These are phyloP conservation scores for Tortricodes alternella DNA, from an alignment of 2,888 invertebrate genomes.

Conservation along the genomic window DNA sequence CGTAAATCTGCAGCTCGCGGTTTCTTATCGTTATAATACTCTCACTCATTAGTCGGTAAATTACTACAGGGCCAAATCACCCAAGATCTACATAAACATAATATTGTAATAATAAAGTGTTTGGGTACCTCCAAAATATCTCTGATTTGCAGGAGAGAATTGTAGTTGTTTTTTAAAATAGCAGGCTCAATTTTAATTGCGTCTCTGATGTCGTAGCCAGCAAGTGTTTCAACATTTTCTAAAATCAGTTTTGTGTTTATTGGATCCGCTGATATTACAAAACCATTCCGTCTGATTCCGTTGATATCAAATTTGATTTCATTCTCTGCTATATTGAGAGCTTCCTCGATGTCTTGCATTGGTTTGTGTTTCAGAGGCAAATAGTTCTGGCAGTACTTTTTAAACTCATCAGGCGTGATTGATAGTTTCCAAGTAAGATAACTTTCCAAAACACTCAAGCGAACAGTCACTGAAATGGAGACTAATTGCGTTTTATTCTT, in stretches of 20 bases:
- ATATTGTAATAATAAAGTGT: neutral
- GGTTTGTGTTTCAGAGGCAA: slow-evolving; percentile 68
- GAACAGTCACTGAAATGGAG: slow-evolving; percentile 61
- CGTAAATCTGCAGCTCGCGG: too few relatives aligned
- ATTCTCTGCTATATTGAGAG: slow-evolving; percentile 78
- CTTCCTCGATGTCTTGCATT: slow-evolving; percentile 75
- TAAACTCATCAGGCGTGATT: slow-evolving; percentile 59
- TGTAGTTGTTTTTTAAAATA: slow-evolving; percentile 83
- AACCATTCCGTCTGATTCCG: slow-evolving; percentile 82
- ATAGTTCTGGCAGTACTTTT: slow-evolving; percentile 65
- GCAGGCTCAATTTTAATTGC: slow-evolving; percentile 83
- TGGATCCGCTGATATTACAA: slow-evolving; percentile 83
- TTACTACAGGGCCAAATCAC: neutral
- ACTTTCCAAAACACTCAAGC: slow-evolving; percentile 64
- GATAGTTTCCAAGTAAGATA: slow-evolving; percentile 64
- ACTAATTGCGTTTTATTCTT: slow-evolving; percentile 2
- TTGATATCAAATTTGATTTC: slow-evolving; percentile 80
- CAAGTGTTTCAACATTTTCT: slow-evolving; percentile 76
- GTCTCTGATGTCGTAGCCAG: slow-evolving; percentile 79
- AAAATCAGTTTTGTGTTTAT: slow-evolving; percentile 82
- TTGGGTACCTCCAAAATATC: slow-evolving; percentile 73
- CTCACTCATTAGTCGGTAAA: too few relatives aligned
- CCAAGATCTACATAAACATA: too few relatives aligned
- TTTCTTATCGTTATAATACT: too few relatives aligned
- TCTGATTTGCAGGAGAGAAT: slow-evolving; percentile 79